A percentile compares a stretch with the other conserved stretches of the same genome.
phyloP scores from a whole-genome alignment of 2,888 invertebrate genomes.

The Philonicus albiceps region DNA sequence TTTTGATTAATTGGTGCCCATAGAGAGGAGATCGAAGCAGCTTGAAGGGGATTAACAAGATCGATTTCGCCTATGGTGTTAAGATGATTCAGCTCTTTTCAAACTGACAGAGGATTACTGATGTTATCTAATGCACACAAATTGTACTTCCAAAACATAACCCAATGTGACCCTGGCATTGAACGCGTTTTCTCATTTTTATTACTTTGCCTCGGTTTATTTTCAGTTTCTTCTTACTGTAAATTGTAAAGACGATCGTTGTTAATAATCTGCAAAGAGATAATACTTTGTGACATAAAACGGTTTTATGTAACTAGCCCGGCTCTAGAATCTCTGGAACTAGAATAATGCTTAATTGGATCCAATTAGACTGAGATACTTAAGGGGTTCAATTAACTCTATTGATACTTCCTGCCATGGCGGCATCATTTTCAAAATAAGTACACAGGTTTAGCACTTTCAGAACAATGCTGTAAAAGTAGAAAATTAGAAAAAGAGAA shows the following conservation, averaged over 20 bases:
- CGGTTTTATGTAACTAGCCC: neutral
- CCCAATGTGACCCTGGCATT: neutral
- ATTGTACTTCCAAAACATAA: neutral
- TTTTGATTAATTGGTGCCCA: neutral
- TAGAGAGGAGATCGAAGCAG: neutral
- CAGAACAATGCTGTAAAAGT: neutral
- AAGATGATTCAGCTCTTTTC: neutral
- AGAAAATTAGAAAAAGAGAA: neutral
- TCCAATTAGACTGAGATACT: slow-evolving; percentile 14
- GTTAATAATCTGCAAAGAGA: neutral
- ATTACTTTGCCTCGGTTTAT: neutral
- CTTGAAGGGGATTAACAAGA: neutral
- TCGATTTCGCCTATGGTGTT: slow-evolving; percentile 4
- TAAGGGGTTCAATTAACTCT: neutral
- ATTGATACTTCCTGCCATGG: slow-evolving; percentile 11
- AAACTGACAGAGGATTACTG: slow-evolving; percentile 15
- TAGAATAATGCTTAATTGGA: slow-evolving; percentile 13
- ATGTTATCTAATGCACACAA: slow-evolving; percentile 2
- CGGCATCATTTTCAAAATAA: neutral
- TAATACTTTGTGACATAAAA: neutral
- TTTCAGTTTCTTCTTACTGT: neutral
- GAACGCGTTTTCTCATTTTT: neutral
- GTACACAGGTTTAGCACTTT: neutral
- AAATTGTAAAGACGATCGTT: neutral
- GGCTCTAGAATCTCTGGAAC: slow-evolving; percentile 6